Evolutionary conservation across 1,140 invertebrate species (phyloP), one percentile per base, ranked within the genome.

Genomic region (Conus betulinus): DNA sequence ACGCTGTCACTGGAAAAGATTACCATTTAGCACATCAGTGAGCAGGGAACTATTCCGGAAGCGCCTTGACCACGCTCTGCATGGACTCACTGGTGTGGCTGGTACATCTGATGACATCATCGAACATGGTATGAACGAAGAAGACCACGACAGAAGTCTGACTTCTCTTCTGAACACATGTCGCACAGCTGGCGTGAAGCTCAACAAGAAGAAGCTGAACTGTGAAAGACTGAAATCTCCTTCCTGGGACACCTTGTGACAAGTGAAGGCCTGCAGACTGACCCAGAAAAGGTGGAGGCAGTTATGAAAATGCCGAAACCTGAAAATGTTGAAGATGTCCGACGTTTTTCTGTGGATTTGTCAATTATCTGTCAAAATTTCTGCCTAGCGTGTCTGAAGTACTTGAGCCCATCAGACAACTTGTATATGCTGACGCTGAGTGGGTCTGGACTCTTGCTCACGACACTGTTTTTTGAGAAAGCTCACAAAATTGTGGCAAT

Each of bases 281-380:
- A 83, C 81, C 81, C 81, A 39, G 83, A 89, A 53, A 85, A 88
- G 55, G 67, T 90, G 1, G 81, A 85, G 83, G 86, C 90, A 20
- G 85, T 91, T 25, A 11, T 81, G 23, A 85, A 60, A 89, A 11
- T 91, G 87, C 84, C 87, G 0, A 74, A 23, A 67, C 87, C 87
- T 55, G 10, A 39, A 23, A 84, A 89, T 63, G 57, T 78, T 25
- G 27, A 87, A 87, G 67, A 55, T 8, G 55, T 90, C 8, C 39
- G 55, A 25, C 13, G 78, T n/a, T n/a, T 20, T 84, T 25, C 51
- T 15, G 53, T 53, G 85, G 85, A 76, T 63, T 87, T 20, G 67
- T 87, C 39, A 87, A 17, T 20, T 87, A 87, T 39, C 15, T 87
- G 5, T 87, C 85, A 55, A 87, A 87, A 20, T 87, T 87, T 27